Evolutionary conservation across 2,888 invertebrate genomes (phyloP).

Genomic region (Oscheius myriophilus): DNA sequence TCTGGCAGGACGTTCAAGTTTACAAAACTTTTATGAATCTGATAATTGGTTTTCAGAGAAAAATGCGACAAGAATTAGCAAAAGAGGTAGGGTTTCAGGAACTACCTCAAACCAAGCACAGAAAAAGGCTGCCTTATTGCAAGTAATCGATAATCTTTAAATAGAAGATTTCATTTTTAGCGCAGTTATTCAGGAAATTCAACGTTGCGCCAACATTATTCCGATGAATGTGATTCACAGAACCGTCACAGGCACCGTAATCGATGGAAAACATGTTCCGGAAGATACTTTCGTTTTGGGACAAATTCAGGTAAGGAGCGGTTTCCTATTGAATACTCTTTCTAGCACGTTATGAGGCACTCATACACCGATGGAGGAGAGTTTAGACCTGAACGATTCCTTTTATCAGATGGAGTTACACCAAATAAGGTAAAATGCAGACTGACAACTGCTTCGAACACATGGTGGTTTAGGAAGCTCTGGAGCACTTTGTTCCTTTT

Average conservation of each 20-base stretch:
- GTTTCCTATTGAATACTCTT: slow-evolving; percentile 12
- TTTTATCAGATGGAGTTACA: slow-evolving; percentile 42
- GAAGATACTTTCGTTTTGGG: slow-evolving; percentile 30
- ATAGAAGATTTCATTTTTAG: slow-evolving; percentile 3
- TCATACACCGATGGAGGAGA: slow-evolving; percentile 40
- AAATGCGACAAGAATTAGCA: slow-evolving; percentile 40
- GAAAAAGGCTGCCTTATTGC: slow-evolving; percentile 36
- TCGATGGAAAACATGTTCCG: slow-evolving; percentile 26
- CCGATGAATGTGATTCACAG: slow-evolving; percentile 32
- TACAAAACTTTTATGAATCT: too few relatives aligned
- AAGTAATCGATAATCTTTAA: slow-evolving; percentile 7
- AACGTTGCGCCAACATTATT: slow-evolving; percentile 39
- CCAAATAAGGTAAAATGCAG: slow-evolving; percentile 37
- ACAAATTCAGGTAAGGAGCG: slow-evolving; percentile 6
- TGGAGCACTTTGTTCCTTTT: slow-evolving; percentile 47
- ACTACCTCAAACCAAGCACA: slow-evolving; percentile 41
- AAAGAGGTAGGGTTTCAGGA: slow-evolving; percentile 33
- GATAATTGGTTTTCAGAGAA: slow-evolving; percentile 24
- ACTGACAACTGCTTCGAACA: too few relatives aligned
- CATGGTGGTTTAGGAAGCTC: slow-evolving; percentile 32
- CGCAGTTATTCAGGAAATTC: slow-evolving; percentile 39
- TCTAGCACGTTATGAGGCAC: slow-evolving; percentile 39
- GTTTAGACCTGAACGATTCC: slow-evolving; percentile 51
- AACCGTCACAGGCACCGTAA: slow-evolving; percentile 11
- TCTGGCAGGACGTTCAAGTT: slow-evolving; percentile 40